phyloP scores from a whole-genome alignment of 2,113 vertebrate species.

The Empidonax traillii region DNA sequence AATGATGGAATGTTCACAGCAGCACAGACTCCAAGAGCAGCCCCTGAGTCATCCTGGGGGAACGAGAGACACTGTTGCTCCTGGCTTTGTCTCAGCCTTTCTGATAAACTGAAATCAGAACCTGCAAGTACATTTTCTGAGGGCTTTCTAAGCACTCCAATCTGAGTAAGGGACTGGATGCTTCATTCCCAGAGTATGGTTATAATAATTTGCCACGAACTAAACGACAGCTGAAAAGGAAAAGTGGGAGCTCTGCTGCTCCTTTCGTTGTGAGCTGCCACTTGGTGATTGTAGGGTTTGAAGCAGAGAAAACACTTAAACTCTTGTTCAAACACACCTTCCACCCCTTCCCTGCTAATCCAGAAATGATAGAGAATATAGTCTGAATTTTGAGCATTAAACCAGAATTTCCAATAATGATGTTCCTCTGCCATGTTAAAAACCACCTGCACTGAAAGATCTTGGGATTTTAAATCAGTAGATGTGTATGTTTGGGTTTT shows the following conservation, averaged over 20 bases:
- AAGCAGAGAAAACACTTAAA: neutral
- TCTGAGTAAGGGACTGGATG: neutral
- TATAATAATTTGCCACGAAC: neutral
- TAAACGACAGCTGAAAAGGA: neutral
- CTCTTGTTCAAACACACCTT: neutral
- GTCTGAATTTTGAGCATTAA: neutral
- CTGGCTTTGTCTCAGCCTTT: neutral
- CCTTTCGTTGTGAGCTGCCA: neutral
- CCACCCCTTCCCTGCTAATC: neutral
- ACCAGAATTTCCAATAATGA: neutral
- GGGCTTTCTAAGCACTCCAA: neutral
- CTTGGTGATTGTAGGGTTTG: neutral
- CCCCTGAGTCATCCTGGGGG: neutral
- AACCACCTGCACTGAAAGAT: neutral
- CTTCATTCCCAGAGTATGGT: neutral
- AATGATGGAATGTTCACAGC: neutral
- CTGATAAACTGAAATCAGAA: neutral
- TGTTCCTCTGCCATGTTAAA: neutral
- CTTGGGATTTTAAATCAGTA: neutral
- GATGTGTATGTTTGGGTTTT: neutral
- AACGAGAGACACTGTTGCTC: neutral
- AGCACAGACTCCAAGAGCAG: neutral
- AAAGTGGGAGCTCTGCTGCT: neutral
- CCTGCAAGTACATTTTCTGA: neutral
- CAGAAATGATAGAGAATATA: neutral